phyloP scores from a whole-genome alignment of 1,140 invertebrate genomes.

The Sminthurinus signatus region DNA sequence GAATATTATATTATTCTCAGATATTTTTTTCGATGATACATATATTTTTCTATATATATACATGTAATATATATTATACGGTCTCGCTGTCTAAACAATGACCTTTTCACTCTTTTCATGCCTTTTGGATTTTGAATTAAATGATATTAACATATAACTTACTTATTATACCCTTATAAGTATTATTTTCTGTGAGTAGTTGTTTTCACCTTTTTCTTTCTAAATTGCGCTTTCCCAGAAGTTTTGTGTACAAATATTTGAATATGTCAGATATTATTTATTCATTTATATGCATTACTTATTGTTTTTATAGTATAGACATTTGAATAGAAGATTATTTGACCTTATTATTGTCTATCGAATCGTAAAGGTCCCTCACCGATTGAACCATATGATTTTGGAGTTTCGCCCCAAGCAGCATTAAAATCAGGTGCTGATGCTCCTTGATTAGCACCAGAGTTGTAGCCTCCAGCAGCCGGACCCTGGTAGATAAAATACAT shows the following conservation, averaged over 20 bases:
- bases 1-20: no score
- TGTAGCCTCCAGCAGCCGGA: background rate
- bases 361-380: background rate
- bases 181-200: background rate
- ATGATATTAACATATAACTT: background rate
- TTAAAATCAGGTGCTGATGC: constrained; percentile 3
- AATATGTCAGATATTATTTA: background rate
- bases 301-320: background rate
- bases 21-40: no score
- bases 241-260: background rate
- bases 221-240: background rate
- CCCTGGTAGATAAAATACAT: background rate
- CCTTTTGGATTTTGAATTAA: background rate
- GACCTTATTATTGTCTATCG: background rate
- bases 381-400: background rate
- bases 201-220: background rate
- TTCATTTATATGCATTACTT: background rate
- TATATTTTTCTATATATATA: no score
- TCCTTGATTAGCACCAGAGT: background rate
- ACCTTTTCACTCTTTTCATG: no score
- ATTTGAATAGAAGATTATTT: background rate
- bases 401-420: background rate
- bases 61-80: no score
- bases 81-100: no score
- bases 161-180: background rate